These are phyloP conservation scores for Mylabris sibirica DNA, from an alignment of 2,888 invertebrate species.

Conservation along the genomic window DNA sequence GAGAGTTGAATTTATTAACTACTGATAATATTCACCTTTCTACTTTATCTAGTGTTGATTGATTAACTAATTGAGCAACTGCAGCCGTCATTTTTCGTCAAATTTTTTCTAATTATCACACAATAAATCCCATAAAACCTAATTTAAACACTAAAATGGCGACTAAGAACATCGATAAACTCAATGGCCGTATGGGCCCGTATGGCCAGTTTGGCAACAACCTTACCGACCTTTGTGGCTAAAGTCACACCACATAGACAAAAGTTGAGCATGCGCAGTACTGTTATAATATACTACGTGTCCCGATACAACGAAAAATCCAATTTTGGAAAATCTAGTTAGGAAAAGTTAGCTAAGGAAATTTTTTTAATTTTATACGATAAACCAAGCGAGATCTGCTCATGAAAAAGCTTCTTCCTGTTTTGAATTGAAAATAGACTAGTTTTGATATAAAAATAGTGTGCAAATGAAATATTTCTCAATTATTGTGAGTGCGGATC, in stretches of 20 bases:
- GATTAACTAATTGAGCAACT: slow-evolving; percentile 5
- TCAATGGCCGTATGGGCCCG: background rate
- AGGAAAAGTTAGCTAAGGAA: too few relatives aligned
- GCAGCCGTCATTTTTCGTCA: background rate
- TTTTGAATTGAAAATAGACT: too few relatives aligned
- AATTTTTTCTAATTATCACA: background rate
- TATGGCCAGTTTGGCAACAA: background rate
- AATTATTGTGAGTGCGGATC: too few relatives aligned
- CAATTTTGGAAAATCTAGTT: too few relatives aligned
- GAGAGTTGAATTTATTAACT: background rate
- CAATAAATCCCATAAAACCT: background rate
- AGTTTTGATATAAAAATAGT: too few relatives aligned
- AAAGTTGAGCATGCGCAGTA: background rate
- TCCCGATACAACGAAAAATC: too few relatives aligned
- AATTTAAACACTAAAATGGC: background rate
- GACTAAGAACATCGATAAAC: background rate
- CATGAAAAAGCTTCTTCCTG: too few relatives aligned
- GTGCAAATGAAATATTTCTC: too few relatives aligned
- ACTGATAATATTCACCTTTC: background rate
- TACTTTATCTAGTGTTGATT: slow-evolving; percentile 2
- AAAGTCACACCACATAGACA: background rate
- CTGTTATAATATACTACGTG: too few relatives aligned
- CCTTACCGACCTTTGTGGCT: background rate
- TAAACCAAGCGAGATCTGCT: too few relatives aligned
- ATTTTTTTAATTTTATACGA: too few relatives aligned